Conservation (phyloP, 2,113 vertebrate genomes). For the Solea solea region DNA sequence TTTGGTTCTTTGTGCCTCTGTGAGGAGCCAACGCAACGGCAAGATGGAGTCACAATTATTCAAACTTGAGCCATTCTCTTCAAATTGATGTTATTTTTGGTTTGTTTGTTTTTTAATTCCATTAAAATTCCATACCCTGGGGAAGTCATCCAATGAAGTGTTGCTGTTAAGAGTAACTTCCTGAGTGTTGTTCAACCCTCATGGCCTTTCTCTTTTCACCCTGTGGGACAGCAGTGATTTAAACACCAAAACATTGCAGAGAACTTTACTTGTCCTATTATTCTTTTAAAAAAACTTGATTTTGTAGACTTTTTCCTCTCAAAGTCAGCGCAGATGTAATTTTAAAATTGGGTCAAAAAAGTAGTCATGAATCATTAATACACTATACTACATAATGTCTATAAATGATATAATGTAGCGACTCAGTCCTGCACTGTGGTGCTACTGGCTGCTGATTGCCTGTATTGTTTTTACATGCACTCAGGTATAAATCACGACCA, state of each 20-base stretch:
- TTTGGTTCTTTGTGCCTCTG: conserved; percentile 14
- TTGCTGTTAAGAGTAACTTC: not conserved
- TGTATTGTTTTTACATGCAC: no score
- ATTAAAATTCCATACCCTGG: conserved; percentile 18
- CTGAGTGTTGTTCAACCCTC: not conserved
- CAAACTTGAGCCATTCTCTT: conserved; percentile 25
- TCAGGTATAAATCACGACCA: no score
- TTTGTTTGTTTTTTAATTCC: not conserved
- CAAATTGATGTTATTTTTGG: conserved; percentile 36
- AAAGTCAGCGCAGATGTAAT: not conserved
- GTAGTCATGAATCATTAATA: no score
- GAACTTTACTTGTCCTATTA: not conserved
- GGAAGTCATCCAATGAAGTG: conserved; percentile 4
- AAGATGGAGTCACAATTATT: conserved; percentile 44
- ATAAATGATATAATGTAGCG: no score
- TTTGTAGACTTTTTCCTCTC: not conserved
- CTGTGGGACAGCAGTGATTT: not conserved
- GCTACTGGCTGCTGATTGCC: no score
- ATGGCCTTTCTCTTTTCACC: not conserved
- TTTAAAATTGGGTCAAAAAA: no score
- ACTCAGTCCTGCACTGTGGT: no score
- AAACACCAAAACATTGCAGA: not conserved
- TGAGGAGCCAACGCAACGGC: conserved; percentile 2
- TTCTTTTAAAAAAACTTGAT: not conserved
- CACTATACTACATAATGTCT: no score